These are phyloP conservation scores for Xylocampa areola DNA, from an alignment of 2,888 invertebrate genomes.

Conservation along the genomic window DNA sequence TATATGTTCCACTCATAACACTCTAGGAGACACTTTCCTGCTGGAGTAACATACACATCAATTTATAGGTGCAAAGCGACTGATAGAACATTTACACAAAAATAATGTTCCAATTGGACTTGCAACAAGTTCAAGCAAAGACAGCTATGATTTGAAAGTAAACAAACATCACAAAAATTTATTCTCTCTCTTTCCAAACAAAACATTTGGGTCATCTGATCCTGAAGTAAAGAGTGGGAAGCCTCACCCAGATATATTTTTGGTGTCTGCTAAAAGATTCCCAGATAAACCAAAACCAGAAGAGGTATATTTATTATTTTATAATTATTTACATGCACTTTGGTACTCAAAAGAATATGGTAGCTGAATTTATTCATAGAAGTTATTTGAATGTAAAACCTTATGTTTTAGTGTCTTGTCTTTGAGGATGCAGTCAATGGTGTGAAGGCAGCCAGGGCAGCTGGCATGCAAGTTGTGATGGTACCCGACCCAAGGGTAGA, in stretches of 20 bases:
- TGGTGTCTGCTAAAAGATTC: conserved; percentile 93
- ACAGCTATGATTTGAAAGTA: conserved; percentile 93
- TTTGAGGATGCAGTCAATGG: conserved; percentile 98
- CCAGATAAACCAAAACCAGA: conserved; percentile 90
- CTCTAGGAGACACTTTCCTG: no score
- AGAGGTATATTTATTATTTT: conserved; percentile 73
- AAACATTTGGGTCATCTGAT: conserved; percentile 95
- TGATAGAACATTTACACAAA: conserved; percentile 93
- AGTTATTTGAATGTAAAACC: no score
- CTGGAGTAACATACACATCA: no score
- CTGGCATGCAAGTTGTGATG: conserved; percentile 96
- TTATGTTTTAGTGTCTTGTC: conserved; percentile 91
- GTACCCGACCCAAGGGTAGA: conserved; percentile 91
- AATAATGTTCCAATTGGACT: conserved; percentile 94
- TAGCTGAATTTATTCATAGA: no score
- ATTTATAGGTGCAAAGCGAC: conserved; percentile 92
- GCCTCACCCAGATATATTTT: conserved; percentile 96
- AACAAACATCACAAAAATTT: conserved; percentile 91
- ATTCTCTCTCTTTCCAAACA: conserved; percentile 92
- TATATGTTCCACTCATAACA: no score
- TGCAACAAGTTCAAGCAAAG: conserved; percentile 95
- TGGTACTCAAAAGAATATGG: no score
- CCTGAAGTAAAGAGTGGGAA: conserved; percentile 95
- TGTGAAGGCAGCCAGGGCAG: conserved; percentile 93
- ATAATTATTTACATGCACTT: no score